Base-by-base conservation (phyloP, 2,888 invertebrate genomes). In the Timandra comae region DNA sequence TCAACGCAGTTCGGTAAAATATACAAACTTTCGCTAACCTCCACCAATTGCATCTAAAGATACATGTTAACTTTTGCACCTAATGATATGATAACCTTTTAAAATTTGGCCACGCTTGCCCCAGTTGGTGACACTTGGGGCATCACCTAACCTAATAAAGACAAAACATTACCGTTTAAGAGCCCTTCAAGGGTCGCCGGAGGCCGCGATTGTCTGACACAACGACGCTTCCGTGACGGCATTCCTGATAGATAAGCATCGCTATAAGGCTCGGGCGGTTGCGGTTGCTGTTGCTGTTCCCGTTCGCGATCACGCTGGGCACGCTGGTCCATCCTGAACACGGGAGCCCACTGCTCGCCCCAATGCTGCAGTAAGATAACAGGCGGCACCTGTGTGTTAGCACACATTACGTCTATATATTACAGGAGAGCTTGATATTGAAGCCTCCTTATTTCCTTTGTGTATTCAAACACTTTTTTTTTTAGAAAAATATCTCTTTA, bases 181-280 rank as follows among this genome's bases (percentile, higher is more conserved):
- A 81, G 62, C 3, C 55, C 67, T 8, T 67, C 63, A 7, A 80
- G 62, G 0, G 65, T 70, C 1, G 65, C 49, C 0, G 74, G 48
- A 4, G 81, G 77, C 1, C 77, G 54, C 2, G 59, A 27, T 29
- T 70, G 65, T 1, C 73, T 64, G 22, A 92, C 86, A 43, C 96
- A 88, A 69, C 95, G 94, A 44, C 97, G 91, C 38, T 96, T 89
- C 72, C 96, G 95, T 23, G 93, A 91, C 7, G 98, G 95, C 91
- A 97, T 93, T 7, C 95, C 95, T 5, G 93, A 90, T 26, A 97
- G 82, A 72, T 97, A 98, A 0, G 95, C 95, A 79, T 97, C 97
- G 63, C 97, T 97, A 70, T 92, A 93, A 0, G 81, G 80, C 47
- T 75, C 74, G 16, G 6, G 4, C 3, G 16, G 4, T 16, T 16